Base-by-base conservation (phyloP, 2,888 invertebrate species). In the Nebria brevicollis region DNA sequence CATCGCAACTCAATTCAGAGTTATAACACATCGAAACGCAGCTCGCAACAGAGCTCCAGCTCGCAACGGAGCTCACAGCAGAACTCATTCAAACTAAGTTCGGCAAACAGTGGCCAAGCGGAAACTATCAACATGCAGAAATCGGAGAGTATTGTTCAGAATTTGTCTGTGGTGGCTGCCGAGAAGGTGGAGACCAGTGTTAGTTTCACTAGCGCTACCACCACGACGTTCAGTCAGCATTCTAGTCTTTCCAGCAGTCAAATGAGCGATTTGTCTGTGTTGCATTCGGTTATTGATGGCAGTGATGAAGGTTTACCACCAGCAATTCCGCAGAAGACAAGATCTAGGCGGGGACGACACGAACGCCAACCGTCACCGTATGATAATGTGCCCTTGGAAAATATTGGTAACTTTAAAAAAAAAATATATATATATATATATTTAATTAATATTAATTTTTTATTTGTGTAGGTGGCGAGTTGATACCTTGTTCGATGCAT, bases 291-390 rank as follows among this genome's bases (percentile, higher is more conserved):
- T n/a, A 2, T 70, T 11, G 70, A 70, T 25, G 70, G 70, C 1
- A 41, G 41, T 70, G 80, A 81, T 72, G 87, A 88, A 41, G 84
- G 85, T 20, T 84, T 87, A 66, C 92, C 92, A 10, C 93, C 93
- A 3, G 93, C 93, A 0, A 88, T 94, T 79, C 94, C 94, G n/a
- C 91, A 91, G 84, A 94, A 94, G 86, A 91, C 90, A 77, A 90
- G 91, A 82, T 89, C 89, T 11, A 88, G 88, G 76, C 87, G 89
- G 11, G 87, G 87, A 83, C 89, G 89, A 85, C 90, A 91, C 85
- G 92, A 93, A 82, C 89, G 93, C 74, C 91, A 93, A 82, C 91
- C 92, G 70, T 94, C 94, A 64, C 94, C 94, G 82, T 94, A 94
- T 86, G 95, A 95, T 88, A 94, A 94, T 87, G 92, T 94, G 84